These are phyloP conservation scores for Lasioglossum marginatum DNA, from an alignment of 2,888 invertebrate genomes.

Conservation along the genomic window DNA sequence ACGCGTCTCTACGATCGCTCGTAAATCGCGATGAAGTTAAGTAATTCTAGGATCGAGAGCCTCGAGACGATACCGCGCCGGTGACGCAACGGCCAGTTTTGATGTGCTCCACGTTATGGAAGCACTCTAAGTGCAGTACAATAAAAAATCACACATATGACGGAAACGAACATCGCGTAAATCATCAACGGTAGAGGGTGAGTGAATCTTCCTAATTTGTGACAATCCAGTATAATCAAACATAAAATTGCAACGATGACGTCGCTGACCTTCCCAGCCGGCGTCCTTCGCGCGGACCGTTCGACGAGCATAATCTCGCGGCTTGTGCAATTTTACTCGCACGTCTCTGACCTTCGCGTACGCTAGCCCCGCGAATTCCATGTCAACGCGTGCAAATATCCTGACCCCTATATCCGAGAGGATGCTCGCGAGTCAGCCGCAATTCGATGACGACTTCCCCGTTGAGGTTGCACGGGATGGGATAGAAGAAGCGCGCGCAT, in stretches of 20 bases:
- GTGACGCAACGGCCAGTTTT: slow-evolving; percentile 59
- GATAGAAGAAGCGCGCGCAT: slow-evolving; percentile 62
- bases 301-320: not conserved
- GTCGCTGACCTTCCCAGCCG: not conserved
- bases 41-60: slow-evolving; percentile 66
- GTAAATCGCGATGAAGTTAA: slow-evolving; percentile 67
- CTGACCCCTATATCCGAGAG: slow-evolving; percentile 13
- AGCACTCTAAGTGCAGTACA: not conserved
- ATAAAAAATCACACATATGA: not conserved
- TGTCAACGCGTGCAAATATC: slow-evolving; percentile 63
- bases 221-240: not conserved
- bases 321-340: slow-evolving; percentile 27
- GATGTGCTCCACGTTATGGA: slow-evolving; percentile 30
- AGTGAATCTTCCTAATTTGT: not conserved
- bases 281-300: not conserved
- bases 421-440: not conserved
- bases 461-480: slow-evolving; percentile 37
- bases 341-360: slow-evolving; percentile 54
- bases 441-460: not conserved
- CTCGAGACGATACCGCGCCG: not conserved
- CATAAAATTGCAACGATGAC: not conserved
- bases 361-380: slow-evolving; percentile 51
- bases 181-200: not conserved
- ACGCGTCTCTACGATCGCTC: slow-evolving; percentile 62
- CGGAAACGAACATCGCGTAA: not conserved